Percentiles rank a stretch among this genome's conserved stretches.
Evolutionary conservation across 2,888 invertebrate species (phyloP).

Genomic region (Cheilosia variabilis): DNA sequence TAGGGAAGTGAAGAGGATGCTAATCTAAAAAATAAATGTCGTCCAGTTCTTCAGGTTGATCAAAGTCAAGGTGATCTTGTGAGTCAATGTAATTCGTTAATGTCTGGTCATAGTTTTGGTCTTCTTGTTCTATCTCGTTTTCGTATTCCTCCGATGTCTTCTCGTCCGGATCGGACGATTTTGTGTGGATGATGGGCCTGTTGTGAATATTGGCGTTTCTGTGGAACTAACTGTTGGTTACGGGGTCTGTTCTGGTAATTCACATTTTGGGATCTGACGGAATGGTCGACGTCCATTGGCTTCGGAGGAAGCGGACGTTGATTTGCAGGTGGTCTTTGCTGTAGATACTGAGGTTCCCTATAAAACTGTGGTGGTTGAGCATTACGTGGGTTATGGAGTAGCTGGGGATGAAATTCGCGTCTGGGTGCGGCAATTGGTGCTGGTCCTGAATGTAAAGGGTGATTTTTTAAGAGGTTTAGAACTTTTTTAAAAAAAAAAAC

Average conservation of each 20-base stretch:
- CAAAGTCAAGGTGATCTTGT: background rate
- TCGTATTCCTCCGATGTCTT: background rate
- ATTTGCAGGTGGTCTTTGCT: slow-evolving; percentile 7
- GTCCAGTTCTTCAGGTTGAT: no score
- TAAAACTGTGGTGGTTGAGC: background rate
- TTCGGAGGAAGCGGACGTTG: slow-evolving; percentile 5
- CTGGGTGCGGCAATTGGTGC: slow-evolving; percentile 28
- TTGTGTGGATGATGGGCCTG: slow-evolving; percentile 11
- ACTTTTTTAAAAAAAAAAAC: no score
- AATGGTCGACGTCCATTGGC: slow-evolving; percentile 36
- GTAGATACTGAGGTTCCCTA: background rate
- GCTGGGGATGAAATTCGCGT: slow-evolving; percentile 33
- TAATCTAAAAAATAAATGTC: no score
- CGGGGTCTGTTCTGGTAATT: slow-evolving; percentile 18
- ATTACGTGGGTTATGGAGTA: slow-evolving; percentile 35
- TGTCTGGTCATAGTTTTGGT: no score
- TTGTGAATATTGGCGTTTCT: slow-evolving; percentile 30
- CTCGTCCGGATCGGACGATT: background rate
- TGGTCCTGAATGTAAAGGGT: slow-evolving; percentile 11
- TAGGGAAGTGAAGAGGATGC: no score
- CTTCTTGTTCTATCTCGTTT: no score
- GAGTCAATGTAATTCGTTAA: background rate
- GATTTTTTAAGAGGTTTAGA: no score
- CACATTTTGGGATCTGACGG: slow-evolving; percentile 17
- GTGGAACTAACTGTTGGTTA: slow-evolving; percentile 29